A percentile compares a stretch with the other conserved stretches of the same genome.
Evolutionary conservation across 2,888 invertebrate genomes (phyloP).

Genomic region (Phrixothrix hirtus): DNA sequence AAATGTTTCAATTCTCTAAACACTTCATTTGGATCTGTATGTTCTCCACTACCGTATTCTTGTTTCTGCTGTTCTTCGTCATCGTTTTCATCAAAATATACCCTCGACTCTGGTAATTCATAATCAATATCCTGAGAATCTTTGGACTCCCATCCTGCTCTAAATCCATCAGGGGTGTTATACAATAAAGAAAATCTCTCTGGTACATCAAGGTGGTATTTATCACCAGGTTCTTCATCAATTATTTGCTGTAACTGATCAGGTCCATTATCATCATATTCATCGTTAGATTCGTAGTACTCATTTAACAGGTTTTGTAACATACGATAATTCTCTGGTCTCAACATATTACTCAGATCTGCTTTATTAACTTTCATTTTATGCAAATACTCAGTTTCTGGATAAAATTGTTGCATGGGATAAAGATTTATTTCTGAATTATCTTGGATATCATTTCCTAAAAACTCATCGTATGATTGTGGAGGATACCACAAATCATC

Average conservation of each 20-base stretch:
- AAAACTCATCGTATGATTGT: conserved; percentile 26
- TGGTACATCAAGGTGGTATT: conserved; percentile 26
- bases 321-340: conserved; percentile 32
- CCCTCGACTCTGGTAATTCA: conserved; percentile 58
- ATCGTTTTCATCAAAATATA: conserved; percentile 62
- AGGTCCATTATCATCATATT: conserved; percentile 22
- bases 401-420: conserved; percentile 41
- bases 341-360: conserved; percentile 26
- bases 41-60: conserved; percentile 49
- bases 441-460: conserved; percentile 23
- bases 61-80: conserved; percentile 44
- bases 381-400: conserved; percentile 31
- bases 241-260: conserved; percentile 26
- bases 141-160: conserved; percentile 54
- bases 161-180: conserved; percentile 57
- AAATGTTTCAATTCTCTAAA: conserved; percentile 45
- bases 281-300: conserved; percentile 36
- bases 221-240: conserved; percentile 31
- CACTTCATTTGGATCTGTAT: conserved; percentile 38
- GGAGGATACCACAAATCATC: conserved; percentile 46
- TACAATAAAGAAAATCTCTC: conserved; percentile 54
- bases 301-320: conserved; percentile 37
- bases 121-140: conserved; percentile 44
- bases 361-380: conserved; percentile 23
- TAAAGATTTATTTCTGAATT: conserved; percentile 18